Evolutionary conservation across 1,140 invertebrate genomes (phyloP).

Genomic region (Brachionus paranguensis): DNA sequence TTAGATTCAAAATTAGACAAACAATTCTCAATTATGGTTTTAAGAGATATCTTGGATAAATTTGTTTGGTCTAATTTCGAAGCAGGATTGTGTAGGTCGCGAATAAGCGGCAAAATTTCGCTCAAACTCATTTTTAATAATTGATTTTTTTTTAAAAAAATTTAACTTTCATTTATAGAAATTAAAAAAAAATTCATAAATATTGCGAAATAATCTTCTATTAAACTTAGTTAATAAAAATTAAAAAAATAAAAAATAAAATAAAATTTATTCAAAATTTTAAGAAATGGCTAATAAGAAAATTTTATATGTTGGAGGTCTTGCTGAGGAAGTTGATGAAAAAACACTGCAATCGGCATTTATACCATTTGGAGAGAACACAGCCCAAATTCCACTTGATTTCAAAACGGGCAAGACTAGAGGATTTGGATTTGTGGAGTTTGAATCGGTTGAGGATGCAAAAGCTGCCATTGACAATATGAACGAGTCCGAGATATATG

Average conservation of each 20-base stretch:
- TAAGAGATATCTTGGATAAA: not conserved
- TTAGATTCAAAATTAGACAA: not conserved
- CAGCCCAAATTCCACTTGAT: slow-evolving; percentile 92
- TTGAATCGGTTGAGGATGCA: slow-evolving; percentile 79
- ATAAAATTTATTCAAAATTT: not conserved
- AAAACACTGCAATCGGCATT: slow-evolving; percentile 91
- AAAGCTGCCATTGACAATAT: slow-evolving; percentile 97
- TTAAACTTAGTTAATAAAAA: not conserved
- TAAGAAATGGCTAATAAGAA: slow-evolving; percentile 20
- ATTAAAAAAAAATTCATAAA: not conserved
- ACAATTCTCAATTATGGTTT: slow-evolving; percentile 9
- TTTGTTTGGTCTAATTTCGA: not conserved
- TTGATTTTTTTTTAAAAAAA: not conserved
- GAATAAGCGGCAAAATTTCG: not conserved
- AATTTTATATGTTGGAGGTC: slow-evolving; percentile 57
- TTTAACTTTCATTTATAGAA: not conserved
- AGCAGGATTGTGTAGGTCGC: not conserved
- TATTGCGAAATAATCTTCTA: not conserved
- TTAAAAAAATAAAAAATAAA: not conserved
- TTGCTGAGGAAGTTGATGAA: slow-evolving; percentile 94
- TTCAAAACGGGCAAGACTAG: slow-evolving; percentile 88
- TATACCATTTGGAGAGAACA: slow-evolving; percentile 87
- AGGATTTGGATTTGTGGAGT: slow-evolving; percentile 97
- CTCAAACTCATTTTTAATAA: not conserved
- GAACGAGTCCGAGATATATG: slow-evolving; percentile 97